A percentile compares a stretch with the other conserved stretches of the same genome.
Conservation (phyloP, 2,888 invertebrate species). For the Mythimna lalbum region DNA sequence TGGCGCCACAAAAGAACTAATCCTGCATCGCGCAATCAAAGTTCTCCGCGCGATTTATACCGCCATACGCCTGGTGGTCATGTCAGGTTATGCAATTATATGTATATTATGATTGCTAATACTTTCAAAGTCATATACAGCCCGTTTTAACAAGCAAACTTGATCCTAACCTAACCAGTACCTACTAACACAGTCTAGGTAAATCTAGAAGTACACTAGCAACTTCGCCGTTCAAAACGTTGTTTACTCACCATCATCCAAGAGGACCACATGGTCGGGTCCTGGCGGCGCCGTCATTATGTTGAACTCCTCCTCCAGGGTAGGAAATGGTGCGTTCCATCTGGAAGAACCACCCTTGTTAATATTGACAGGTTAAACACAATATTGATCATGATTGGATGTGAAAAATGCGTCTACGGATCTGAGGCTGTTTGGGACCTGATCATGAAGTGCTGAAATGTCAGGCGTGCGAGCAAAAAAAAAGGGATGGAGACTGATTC, state of each 20-base stretch:
- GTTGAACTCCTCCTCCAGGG: constrained; percentile 98
- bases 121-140: too few relatives aligned
- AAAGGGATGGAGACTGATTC: too few relatives aligned
- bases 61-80: too few relatives aligned
- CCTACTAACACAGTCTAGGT: neutral
- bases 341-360: constrained; percentile 77
- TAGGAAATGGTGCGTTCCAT: constrained; percentile 97
- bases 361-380: neutral
- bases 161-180: neutral
- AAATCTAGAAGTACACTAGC: neutral
- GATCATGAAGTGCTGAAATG: too few relatives aligned
- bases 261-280: constrained; percentile 93
- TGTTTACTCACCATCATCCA: constrained; percentile 93
- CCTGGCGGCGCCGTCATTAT: constrained; percentile 95
- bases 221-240: neutral
- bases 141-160: neutral
- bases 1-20: too few relatives aligned
- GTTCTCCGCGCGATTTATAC: too few relatives aligned
- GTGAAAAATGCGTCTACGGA: neutral
- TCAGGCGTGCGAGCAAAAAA: too few relatives aligned
- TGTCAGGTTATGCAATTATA: too few relatives aligned
- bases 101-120: too few relatives aligned
- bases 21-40: too few relatives aligned
- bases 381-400: neutral
- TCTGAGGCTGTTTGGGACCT: too few relatives aligned